A percentile compares a stretch with the other conserved stretches of the same genome.
Conservation (phyloP, 2,113 vertebrate species). For the Mobula hypostoma region DNA sequence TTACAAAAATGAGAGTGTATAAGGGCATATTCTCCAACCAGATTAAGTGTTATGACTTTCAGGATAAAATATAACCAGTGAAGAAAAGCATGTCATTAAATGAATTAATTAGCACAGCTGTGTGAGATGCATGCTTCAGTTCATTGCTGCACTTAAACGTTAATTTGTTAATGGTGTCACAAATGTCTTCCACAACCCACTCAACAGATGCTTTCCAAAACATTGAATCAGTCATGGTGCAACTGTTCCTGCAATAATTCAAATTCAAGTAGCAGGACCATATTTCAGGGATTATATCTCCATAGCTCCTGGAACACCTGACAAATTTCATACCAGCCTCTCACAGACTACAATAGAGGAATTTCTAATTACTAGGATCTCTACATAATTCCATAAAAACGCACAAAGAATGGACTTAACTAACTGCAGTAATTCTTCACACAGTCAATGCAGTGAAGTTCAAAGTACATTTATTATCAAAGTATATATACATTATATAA, state of each 20-base stretch:
- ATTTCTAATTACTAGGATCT: background rate
- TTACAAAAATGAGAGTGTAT: background rate
- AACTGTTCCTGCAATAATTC: background rate
- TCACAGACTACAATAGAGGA: background rate
- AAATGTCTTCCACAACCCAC: background rate
- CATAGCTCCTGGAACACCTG: background rate
- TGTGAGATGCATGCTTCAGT: background rate
- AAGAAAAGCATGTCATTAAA: background rate
- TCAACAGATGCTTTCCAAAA: background rate
- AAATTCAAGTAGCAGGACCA: background rate
- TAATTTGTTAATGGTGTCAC: constrained; percentile 12
- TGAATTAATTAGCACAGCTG: background rate
- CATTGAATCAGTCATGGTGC: background rate
- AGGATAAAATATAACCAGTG: background rate
- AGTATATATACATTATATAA: too few species aligned
- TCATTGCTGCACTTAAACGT: background rate
- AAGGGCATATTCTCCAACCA: background rate
- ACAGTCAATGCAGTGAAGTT: background rate
- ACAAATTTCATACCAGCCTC: background rate
- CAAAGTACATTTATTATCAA: too few species aligned
- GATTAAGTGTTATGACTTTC: background rate
- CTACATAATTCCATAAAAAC: background rate
- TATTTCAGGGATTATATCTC: background rate
- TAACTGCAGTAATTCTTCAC: background rate
- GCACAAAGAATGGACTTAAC: background rate